These are phyloP conservation scores for Simalia tracyae DNA, from an alignment of 2,797 vertebrate species.

Conservation along the genomic window DNA sequence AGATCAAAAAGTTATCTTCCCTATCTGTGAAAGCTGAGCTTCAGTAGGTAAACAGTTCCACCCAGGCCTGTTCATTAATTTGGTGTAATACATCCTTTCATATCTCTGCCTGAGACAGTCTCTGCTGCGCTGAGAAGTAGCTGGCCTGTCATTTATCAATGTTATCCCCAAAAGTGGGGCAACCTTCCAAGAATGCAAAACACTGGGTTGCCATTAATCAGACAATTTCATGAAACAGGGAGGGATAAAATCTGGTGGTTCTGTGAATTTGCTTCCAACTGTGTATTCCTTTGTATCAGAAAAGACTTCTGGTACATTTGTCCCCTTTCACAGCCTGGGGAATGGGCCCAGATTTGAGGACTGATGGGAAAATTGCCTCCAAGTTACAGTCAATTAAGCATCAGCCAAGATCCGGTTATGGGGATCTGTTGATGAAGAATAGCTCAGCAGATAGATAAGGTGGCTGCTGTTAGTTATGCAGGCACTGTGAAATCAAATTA, in stretches of 20 bases:
- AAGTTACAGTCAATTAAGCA: background rate
- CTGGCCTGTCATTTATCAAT: background rate
- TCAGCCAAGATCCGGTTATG: background rate
- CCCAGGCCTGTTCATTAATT: conserved; percentile 17
- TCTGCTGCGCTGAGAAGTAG: background rate
- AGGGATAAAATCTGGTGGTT: background rate
- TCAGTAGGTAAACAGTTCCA: background rate
- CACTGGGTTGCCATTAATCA: background rate
- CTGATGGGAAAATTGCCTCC: background rate
- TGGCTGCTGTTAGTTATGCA: background rate
- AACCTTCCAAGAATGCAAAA: background rate
- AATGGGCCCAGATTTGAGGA: background rate
- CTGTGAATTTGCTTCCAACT: background rate
- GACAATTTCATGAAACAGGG: background rate
- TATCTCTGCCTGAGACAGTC: background rate
- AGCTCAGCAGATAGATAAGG: background rate
- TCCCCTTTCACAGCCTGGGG: background rate
- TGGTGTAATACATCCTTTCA: conserved; percentile 6
- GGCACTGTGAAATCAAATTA: conserved; percentile 1
- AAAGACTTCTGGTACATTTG: background rate
- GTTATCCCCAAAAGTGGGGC: background rate
- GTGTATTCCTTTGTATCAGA: background rate
- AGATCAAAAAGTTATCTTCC: conserved; percentile 14
- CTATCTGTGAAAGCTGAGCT: background rate
- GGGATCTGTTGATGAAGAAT: background rate